Evolutionary conservation across 2,888 invertebrate species (phyloP), one percentile per base, ranked within the genome.

Genomic region (Muschampia plurimacula): DNA sequence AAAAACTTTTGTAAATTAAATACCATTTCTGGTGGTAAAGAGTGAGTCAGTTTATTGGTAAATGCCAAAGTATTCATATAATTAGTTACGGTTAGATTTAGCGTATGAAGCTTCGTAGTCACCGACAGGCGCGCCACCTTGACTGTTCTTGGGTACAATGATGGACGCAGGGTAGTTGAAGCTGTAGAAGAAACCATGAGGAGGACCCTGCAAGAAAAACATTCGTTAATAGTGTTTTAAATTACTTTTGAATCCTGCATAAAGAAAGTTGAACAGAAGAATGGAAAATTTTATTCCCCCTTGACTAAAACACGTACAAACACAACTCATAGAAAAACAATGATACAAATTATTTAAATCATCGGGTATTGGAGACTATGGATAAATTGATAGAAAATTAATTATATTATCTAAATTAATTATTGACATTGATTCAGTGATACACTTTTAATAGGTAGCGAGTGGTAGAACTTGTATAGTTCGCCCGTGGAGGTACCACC

Each of bases 171-270:
- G 96, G 87, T 97, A 96, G 79, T 95, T 95, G 87, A 96, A 96
- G 80, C 95, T 96, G 87, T 97, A 97, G 95, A 96, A 97, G 94
- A 97, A 97, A 67, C 97, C 97, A 81, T 95, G 95, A 67, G 96
- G 96, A 28, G 95, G 95, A 59, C 95, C 94, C 94, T 95, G 87
- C 1, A 80, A 80, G 62, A 59, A 55, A 55, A 13, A 46, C 4
- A 12, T 12, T 12, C 3, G 44, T 44, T 44, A 12, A 44, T 41
- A 5, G 8, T 41, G 41, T 8, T 41, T 41, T 41, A 7, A 41
- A 41, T 2, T 5, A 41, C 7, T 9, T 12, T 12, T 12, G 44
- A 44, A 12, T 9, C 12, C 12, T 12, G 12, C 12, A 1, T 4
- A 1, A 41, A 8, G 8, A 8, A 41, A 41, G 8, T 41, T 2